Evolutionary conservation across 2,113 vertebrate genomes (phyloP).

Genomic region (Trichechus manatus): DNA sequence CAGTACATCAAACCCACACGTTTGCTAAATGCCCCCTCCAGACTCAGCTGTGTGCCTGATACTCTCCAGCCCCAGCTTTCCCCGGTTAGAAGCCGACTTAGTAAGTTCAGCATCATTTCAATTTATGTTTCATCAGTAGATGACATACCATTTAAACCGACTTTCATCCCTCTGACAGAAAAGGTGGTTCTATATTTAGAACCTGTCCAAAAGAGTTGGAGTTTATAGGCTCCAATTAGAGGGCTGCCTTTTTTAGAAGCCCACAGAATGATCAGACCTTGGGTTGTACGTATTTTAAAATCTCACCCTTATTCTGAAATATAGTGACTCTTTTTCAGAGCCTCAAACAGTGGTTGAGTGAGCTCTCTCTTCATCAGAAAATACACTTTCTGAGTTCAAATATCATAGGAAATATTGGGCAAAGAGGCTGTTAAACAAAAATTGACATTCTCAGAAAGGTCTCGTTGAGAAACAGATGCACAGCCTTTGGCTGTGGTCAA

Average conservation of each 20-base stretch:
- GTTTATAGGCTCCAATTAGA: slow-evolving; percentile 7
- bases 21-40: not conserved
- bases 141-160: slow-evolving; percentile 8
- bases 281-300: slow-evolving; percentile 32
- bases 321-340: slow-evolving; percentile 30
- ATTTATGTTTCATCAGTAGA: not conserved
- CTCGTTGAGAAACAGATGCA: not conserved
- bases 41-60: not conserved
- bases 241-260: not conserved
- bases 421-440: slow-evolving; percentile 4
- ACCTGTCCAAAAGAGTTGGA: not conserved
- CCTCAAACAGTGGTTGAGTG: not conserved
- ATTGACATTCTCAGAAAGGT: not conserved
- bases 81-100: not conserved
- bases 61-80: not conserved
- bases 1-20: fast-evolving
- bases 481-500: not conserved
- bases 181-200: slow-evolving; percentile 43
- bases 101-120: not conserved
- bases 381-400: slow-evolving; percentile 9
- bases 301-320: slow-evolving; percentile 48
- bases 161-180: not conserved
- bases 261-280: not conserved
- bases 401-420: not conserved
- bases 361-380: not conserved